phyloP scores from a whole-genome alignment of 2,888 invertebrate species.

The Cephus runcator region DNA sequence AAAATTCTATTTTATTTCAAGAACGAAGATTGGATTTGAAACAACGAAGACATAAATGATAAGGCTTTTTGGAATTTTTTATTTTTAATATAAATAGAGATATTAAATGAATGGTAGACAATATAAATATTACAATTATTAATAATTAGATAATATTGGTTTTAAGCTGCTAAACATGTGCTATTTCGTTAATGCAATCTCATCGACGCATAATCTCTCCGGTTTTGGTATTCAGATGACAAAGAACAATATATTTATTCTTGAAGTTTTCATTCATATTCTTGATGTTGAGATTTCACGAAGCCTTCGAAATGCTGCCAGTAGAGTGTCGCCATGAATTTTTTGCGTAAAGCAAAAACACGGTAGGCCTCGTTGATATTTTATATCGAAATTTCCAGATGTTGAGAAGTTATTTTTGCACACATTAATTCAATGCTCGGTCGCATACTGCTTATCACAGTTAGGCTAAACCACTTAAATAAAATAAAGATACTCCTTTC shows the following conservation, averaged over 20 bases:
- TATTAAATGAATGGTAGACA: constrained; percentile 26
- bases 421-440: background rate
- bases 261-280: background rate
- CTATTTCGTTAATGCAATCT: constrained; percentile 12
- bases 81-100: constrained; percentile 32
- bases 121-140: constrained; percentile 27
- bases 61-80: constrained; percentile 12
- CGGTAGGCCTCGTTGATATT: background rate
- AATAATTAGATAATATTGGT: constrained; percentile 22
- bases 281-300: background rate
- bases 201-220: background rate
- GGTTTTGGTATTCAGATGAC: background rate
- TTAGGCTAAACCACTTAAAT: background rate
- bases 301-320: background rate
- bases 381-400: background rate
- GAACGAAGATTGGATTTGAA: background rate
- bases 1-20: background rate
- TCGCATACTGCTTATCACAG: constrained; percentile 1
- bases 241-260: background rate
- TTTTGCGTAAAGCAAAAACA: background rate
- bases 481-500: background rate
- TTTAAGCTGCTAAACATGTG: constrained; percentile 20
- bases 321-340: background rate
- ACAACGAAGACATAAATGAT: background rate
- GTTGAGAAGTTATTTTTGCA: background rate